phyloP scores from a whole-genome alignment of 2,113 vertebrate species.

The Platysternon megacephalum region DNA sequence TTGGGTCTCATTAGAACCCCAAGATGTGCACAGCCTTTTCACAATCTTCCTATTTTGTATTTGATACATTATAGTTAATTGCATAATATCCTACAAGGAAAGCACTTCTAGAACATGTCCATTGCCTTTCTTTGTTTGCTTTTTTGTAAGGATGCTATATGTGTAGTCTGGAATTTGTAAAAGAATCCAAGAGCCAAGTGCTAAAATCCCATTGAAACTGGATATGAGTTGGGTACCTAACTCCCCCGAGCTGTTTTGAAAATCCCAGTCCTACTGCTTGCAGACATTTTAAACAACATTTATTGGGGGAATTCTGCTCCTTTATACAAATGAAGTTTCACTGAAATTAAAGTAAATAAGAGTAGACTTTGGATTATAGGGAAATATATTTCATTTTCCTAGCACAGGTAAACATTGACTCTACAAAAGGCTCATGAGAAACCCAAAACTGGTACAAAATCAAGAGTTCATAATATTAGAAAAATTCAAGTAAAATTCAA shows the following conservation, averaged over 20 bases:
- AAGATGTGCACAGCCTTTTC: not conserved
- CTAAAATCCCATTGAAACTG: not conserved
- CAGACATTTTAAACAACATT: not conserved
- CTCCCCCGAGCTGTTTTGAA: not conserved
- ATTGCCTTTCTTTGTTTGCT: not conserved
- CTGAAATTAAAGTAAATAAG: not conserved
- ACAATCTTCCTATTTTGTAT: not conserved
- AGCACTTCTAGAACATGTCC: not conserved
- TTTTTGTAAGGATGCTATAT: not conserved
- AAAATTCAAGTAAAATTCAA: not conserved
- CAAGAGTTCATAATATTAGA: not conserved
- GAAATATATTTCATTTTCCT: not conserved
- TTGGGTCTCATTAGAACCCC: not conserved
- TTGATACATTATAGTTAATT: not conserved
- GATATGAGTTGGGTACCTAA: not conserved
- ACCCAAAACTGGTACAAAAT: not conserved
- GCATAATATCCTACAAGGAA: not conserved
- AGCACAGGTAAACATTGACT: fast-evolving
- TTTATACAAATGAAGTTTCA: fast-evolving
- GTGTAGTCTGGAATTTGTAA: not conserved
- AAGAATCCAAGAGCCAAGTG: not conserved
- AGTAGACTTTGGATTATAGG: not conserved
- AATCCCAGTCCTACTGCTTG: not conserved
- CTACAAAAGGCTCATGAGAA: not conserved
- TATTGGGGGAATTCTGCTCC: not conserved